phyloP scores from a whole-genome alignment of 1,140 invertebrate species.

The Lepidostoma basale region DNA sequence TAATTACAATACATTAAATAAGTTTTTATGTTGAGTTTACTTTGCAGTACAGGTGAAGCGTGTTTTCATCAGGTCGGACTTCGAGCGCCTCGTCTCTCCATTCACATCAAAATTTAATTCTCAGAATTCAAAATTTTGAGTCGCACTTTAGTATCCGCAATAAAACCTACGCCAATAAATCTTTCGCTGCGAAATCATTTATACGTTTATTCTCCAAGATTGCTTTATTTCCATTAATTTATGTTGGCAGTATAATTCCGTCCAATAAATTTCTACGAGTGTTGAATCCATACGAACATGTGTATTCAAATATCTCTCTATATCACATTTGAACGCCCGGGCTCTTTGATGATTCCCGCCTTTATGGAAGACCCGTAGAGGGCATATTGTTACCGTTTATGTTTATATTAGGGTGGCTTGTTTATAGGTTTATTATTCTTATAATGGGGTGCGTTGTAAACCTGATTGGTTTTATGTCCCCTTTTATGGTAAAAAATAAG shows the following conservation, averaged over 20 bases:
- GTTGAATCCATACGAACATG: conserved; percentile 10
- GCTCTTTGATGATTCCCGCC: not conserved
- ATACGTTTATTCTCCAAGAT: not conserved
- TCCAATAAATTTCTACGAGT: conserved; percentile 7
- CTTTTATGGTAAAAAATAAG: conserved; percentile 47
- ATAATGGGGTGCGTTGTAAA: conserved; percentile 42
- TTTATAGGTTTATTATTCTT: conserved; percentile 44
- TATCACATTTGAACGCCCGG: not conserved
- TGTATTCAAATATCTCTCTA: conserved; percentile 9
- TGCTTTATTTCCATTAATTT: conserved; percentile 24
- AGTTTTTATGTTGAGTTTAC: too few species aligned
- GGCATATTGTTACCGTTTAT: conserved; percentile 35
- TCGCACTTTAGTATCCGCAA: not conserved
- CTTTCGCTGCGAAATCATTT: conserved; percentile 20
- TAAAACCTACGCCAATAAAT: conserved; percentile 10
- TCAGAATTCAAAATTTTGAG: not conserved
- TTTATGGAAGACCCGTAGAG: not conserved
- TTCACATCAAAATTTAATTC: not conserved
- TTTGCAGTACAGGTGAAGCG: too few species aligned
- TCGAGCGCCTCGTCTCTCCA: conserved; percentile 6
- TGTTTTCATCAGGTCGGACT: not conserved
- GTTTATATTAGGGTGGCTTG: conserved; percentile 38
- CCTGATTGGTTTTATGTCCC: conserved; percentile 46
- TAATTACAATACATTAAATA: too few species aligned
- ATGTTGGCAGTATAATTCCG: conserved; percentile 14